Evolutionary conservation across 2,888 invertebrate species (phyloP).

Genomic region (Idaea aversata): DNA sequence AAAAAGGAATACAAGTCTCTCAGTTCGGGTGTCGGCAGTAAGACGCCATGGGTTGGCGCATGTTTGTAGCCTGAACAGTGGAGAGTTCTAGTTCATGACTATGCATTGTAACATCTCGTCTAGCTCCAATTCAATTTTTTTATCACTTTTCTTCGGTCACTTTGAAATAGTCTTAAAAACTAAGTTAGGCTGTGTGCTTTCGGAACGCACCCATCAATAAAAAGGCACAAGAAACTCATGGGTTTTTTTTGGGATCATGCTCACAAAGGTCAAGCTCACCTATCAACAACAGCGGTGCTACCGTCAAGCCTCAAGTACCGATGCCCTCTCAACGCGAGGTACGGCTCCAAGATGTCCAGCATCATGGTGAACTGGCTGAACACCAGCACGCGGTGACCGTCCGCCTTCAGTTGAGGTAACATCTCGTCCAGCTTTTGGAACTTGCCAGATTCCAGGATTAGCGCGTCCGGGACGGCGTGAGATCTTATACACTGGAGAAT

Average conservation of each 20-base stretch:
- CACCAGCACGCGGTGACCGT: constrained; percentile 91
- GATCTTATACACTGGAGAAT: constrained; percentile 79
- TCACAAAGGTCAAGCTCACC: constrained; percentile 76
- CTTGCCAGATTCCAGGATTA: constrained; percentile 93
- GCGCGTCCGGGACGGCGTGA: constrained; percentile 82
- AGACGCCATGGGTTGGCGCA: too few species aligned
- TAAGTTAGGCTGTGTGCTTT: too few species aligned
- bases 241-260: too few species aligned
- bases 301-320: constrained; percentile 93
- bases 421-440: constrained; percentile 88
- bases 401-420: constrained; percentile 85
- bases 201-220: too few species aligned
- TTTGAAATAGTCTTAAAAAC: too few species aligned
- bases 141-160: too few species aligned
- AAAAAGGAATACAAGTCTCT: too few species aligned
- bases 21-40: too few species aligned
- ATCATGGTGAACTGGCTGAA: constrained; percentile 99
- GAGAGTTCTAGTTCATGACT: too few species aligned
- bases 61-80: too few species aligned
- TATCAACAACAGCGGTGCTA: constrained; percentile 90
- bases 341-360: constrained; percentile 95
- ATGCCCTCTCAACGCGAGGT: constrained; percentile 86
- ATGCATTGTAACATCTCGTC: neutral
- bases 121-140: too few species aligned
- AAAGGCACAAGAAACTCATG: too few species aligned